phyloP scores from a whole-genome alignment of 2,888 invertebrate species.

The Brenthis hecate region DNA sequence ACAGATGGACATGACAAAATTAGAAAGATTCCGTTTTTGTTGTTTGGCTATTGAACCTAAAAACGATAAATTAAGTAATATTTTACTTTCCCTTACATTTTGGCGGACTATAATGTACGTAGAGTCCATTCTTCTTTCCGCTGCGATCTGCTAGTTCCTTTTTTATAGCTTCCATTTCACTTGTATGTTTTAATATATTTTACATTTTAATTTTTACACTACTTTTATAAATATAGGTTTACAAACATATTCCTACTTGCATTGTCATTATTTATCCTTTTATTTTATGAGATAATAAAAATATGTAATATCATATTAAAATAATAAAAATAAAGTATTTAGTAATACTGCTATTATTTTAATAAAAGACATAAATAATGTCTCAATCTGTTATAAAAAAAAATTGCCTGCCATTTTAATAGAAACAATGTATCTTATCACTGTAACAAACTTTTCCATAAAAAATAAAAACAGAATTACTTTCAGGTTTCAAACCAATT shows the following conservation, averaged over 20 bases:
- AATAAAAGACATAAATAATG: no score
- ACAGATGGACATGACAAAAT: background rate
- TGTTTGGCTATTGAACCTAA: background rate
- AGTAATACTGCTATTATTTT: no score
- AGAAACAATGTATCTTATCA: background rate
- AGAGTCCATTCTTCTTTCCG: slow-evolving; percentile 77
- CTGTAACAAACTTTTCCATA: slow-evolving; percentile 10
- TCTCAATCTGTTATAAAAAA: no score
- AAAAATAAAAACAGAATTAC: slow-evolving; percentile 17
- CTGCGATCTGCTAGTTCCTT: slow-evolving; percentile 61
- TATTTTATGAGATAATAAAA: no score
- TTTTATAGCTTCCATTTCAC: slow-evolving; percentile 64
- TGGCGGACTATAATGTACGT: slow-evolving; percentile 85
- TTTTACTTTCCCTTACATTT: slow-evolving; percentile 74
- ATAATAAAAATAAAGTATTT: no score
- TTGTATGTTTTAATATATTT: background rate
- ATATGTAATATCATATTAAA: no score
- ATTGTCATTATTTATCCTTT: no score
- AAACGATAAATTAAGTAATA: background rate
- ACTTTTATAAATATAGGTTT: no score
- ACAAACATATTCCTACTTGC: no score
- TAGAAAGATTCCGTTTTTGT: background rate
- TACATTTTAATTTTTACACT: no score
- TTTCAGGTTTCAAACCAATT: slow-evolving; percentile 28
- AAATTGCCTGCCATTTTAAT: background rate